Percentiles rank a stretch among this genome's conserved stretches.
Conservation (phyloP, 2,113 vertebrate species). For the Coturnix japonica region DNA sequence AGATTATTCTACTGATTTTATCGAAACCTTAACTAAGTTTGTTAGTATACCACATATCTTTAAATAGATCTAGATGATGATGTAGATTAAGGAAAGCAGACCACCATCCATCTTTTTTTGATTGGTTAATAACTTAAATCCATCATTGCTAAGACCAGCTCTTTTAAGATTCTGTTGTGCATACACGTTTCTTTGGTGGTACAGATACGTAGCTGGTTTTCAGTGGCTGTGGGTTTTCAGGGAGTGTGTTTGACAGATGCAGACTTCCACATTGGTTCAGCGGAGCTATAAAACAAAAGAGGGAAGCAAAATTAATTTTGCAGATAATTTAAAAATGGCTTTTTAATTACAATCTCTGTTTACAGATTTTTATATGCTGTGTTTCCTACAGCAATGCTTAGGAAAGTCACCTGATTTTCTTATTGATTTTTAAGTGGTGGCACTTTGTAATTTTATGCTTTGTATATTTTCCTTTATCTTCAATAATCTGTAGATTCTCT, state of each 20-base stretch:
- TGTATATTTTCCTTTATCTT: background rate
- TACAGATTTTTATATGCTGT: background rate
- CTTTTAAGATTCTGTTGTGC: slow-evolving; percentile 77
- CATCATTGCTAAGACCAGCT: slow-evolving; percentile 89
- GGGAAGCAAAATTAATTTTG: background rate
- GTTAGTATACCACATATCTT: slow-evolving; percentile 94
- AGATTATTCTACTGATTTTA: slow-evolving; percentile 97
- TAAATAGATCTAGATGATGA: slow-evolving; percentile 99
- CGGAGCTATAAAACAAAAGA: background rate
- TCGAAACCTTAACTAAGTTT: slow-evolving; percentile 97
- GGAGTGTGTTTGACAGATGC: slow-evolving; percentile 5
- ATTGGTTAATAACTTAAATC: slow-evolving; percentile 99
- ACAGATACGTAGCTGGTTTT: slow-evolving; percentile 46
- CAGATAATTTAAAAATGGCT: slow-evolving; percentile 1
- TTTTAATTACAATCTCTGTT: background rate
- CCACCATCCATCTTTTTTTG: slow-evolving; percentile 98
- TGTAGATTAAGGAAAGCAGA: slow-evolving; percentile 96
- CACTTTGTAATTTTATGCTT: background rate
- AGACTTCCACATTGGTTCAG: background rate
- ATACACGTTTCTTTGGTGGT: slow-evolving; percentile 72
- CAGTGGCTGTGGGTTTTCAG: slow-evolving; percentile 46
- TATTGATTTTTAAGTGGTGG: background rate
- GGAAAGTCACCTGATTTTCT: slow-evolving; percentile 8
- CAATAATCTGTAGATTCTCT: background rate
- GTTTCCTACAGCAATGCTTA: background rate